These are phyloP conservation scores for Poeciliopsis gracilis DNA, from an alignment of 2,797 vertebrate species.

Conservation along the genomic window DNA sequence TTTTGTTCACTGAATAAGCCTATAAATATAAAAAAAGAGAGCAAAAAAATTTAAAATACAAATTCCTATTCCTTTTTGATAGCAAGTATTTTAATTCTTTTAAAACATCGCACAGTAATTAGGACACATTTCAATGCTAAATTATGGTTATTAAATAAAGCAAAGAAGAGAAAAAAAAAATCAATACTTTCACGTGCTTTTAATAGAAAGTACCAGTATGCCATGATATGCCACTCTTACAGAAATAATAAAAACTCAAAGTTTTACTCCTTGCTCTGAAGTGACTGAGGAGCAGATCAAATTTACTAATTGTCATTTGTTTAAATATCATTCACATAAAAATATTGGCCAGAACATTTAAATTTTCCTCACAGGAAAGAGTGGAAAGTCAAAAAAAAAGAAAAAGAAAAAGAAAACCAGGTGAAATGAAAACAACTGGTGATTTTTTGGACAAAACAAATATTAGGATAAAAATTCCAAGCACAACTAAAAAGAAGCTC, in stretches of 20 bases:
- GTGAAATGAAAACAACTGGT: neutral
- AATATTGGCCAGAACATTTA: neutral
- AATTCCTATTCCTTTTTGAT: neutral
- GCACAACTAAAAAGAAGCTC: neutral
- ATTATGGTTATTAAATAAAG: neutral
- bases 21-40: neutral
- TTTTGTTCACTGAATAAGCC: neutral
- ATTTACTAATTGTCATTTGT: neutral
- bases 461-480: neutral
- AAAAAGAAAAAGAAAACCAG: neutral
- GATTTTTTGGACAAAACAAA: neutral
- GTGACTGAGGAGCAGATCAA: neutral
- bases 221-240: neutral
- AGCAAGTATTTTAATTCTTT: neutral
- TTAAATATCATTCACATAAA: neutral
- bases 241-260: neutral
- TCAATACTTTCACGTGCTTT: neutral
- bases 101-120: neutral
- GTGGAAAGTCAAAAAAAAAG: neutral
- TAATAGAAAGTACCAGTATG: neutral
- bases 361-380: neutral
- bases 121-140: neutral
- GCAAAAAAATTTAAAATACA: neutral
- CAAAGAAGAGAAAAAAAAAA: neutral
- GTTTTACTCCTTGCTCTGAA: neutral